phyloP scores from a whole-genome alignment of 2,113 vertebrate species.

The Tauraco erythrolophus region DNA sequence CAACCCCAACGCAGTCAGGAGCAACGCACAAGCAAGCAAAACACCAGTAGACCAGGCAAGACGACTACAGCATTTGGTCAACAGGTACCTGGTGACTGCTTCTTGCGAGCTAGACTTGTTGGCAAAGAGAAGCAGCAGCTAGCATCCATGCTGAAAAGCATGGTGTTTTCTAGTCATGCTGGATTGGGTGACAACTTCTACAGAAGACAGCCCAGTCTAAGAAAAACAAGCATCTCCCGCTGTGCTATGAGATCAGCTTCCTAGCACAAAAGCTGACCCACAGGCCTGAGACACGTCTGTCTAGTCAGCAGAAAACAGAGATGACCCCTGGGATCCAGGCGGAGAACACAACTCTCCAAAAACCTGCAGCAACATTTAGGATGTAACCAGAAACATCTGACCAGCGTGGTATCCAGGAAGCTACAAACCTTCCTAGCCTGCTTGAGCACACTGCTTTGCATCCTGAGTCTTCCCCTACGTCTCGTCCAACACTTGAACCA shows the following conservation, averaged over 20 bases:
- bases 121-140: background rate
- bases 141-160: background rate
- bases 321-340: background rate
- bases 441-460: background rate
- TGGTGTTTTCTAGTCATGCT: background rate
- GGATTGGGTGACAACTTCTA: background rate
- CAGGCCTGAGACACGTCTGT: background rate
- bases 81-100: background rate
- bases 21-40: background rate
- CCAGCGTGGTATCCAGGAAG: background rate
- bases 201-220: background rate
- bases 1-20: background rate
- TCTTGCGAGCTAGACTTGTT: background rate
- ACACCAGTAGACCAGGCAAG: background rate
- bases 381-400: background rate
- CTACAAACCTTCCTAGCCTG: background rate
- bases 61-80: background rate
- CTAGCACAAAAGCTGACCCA: background rate
- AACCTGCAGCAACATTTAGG: background rate
- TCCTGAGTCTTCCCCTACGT: background rate
- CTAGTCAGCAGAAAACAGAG: background rate
- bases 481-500: background rate
- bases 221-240: background rate
- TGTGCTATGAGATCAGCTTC: background rate
- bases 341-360: background rate